A percentile compares a stretch with the other conserved stretches of the same genome.
phyloP scores from a whole-genome alignment of 2,113 vertebrate genomes.

The Calyptommatus sinebrachiatus region DNA sequence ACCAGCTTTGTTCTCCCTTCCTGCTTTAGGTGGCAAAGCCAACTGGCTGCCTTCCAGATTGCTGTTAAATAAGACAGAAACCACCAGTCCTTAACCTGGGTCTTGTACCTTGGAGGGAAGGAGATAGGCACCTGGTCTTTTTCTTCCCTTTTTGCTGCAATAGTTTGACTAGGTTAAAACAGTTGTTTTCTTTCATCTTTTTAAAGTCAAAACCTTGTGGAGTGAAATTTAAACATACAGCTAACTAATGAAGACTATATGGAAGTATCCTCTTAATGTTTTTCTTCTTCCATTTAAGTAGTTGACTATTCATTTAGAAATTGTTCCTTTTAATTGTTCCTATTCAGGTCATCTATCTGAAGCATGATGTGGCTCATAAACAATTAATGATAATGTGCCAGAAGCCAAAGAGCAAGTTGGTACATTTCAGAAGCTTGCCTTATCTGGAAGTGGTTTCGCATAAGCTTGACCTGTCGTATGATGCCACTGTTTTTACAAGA shows the following conservation, averaged over 20 bases:
- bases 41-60: too few species aligned
- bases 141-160: too few species aligned
- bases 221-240: neutral
- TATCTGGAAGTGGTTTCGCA: slow-evolving; percentile 30
- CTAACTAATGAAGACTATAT: neutral
- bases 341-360: slow-evolving; percentile 50
- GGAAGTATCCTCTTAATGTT: neutral
- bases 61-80: too few species aligned
- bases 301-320: slow-evolving; percentile 31
- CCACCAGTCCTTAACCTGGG: too few species aligned
- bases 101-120: too few species aligned
- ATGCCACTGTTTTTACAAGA: slow-evolving; percentile 13
- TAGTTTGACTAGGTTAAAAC: too few species aligned
- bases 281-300: neutral
- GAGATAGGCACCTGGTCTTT: too few species aligned
- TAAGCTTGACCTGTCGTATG: slow-evolving; percentile 25
- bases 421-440: slow-evolving; percentile 35
- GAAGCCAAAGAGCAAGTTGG: slow-evolving; percentile 18
- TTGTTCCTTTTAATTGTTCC: slow-evolving; percentile 35
- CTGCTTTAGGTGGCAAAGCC: too few species aligned
- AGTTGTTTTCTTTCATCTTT: too few species aligned
- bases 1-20: too few species aligned
- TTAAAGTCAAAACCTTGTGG: too few species aligned
- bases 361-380: slow-evolving; percentile 1
- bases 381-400: slow-evolving; percentile 45